Evolutionary conservation across 2,888 invertebrate species (phyloP), one percentile per base, ranked within the genome.

Genomic region (Drosophila kanekoi): DNA sequence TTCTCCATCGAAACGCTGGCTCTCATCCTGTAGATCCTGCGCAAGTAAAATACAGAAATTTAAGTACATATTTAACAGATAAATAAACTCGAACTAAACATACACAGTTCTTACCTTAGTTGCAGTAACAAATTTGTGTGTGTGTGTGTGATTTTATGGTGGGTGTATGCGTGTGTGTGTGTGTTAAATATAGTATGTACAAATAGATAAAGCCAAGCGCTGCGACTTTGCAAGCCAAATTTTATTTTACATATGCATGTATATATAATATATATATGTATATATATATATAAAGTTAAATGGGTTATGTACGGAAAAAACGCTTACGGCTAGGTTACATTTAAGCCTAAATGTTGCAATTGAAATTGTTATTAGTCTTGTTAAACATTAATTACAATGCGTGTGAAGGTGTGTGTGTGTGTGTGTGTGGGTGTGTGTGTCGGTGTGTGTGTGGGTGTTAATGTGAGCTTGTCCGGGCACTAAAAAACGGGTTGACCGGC

Each of bases 21-120:
- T 90, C 81, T 92, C 92, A 88, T 92, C 92, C 66, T 90, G 89
- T 66, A 91, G 87, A 83, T 92, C 91, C 92, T 92, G 84, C 64
- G 41, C 3, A 53, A 47, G 59, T 16, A 64, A 57, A 37, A 52
- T 33, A 11, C 9, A 18, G 44, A 28, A 33, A 38, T 32, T 43
- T 43, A 16, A 33, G 45, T 4, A 13, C 4, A 8, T 0, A 1
- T 16, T 49, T 33, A 20, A 23, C 8, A 8, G 10, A 0, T 6
- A 41, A 13, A 48, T 13, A 16, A 2, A 8, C 1, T 14, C 3
- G n/a, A 18, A 33, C 5, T 35, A 40, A 40, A 18, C 11, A 44
- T 13, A 37, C 16, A 37, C 11, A 23, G 14, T 10, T 45, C 63
- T 78, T 87, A 81, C 87, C 87, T 72, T 60, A 11, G 14, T n/a